A percentile compares a stretch with the other conserved stretches of the same genome.
These are phyloP conservation scores for Ivindomyrus marchei DNA, from an alignment of 2,113 vertebrate genomes.

Conservation along the genomic window DNA sequence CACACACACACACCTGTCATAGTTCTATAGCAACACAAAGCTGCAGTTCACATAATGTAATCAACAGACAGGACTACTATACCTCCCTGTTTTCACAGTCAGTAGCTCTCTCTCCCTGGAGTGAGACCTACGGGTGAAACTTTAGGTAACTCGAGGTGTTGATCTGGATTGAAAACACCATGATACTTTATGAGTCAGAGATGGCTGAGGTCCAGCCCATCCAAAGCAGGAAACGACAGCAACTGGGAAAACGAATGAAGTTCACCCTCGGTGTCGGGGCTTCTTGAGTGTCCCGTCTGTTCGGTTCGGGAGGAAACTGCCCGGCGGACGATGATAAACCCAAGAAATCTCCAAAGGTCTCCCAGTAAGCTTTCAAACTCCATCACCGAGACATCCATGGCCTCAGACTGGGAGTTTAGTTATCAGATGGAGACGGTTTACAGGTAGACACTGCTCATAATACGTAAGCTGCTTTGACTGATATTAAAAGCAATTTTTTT, in stretches of 20 bases:
- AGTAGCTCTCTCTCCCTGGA: neutral
- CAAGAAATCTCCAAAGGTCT: neutral
- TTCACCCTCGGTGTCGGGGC: neutral
- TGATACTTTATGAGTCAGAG: neutral
- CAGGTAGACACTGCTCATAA: neutral
- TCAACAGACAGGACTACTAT: neutral
- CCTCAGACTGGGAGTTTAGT: neutral
- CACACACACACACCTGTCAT: neutral
- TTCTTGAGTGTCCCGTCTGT: neutral
- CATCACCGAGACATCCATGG: neutral
- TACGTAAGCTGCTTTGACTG: neutral
- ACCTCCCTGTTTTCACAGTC: neutral
- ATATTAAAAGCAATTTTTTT: constrained; percentile 2
- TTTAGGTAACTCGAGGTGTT: neutral
- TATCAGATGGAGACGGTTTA: neutral
- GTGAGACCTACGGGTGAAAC: neutral
- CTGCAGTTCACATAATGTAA: neutral
- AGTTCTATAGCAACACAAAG: neutral
- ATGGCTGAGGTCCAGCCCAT: neutral
- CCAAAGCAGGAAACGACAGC: neutral
- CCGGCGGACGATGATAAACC: neutral
- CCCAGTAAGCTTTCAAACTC: neutral
- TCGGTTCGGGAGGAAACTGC: neutral
- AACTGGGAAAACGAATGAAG: neutral
- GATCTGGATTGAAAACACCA: neutral